Conservation (phyloP, 1,140 invertebrate genomes). For the Asobara japonica region DNA sequence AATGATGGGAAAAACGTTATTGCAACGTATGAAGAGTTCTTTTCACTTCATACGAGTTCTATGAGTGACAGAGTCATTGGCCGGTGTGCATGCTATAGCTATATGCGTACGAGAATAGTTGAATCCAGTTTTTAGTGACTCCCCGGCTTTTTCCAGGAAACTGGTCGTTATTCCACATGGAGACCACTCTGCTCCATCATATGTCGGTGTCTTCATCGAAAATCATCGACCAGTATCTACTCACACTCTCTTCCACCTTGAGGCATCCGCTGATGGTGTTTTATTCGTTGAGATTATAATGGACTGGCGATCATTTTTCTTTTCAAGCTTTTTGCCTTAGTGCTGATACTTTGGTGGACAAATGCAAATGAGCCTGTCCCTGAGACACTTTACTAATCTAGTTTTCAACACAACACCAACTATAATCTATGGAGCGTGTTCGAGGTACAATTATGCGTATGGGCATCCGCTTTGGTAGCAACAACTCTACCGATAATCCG, state of each 20-base stretch:
- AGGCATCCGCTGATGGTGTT: neutral
- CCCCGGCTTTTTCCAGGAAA: constrained; percentile 28
- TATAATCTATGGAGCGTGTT: neutral
- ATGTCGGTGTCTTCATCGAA: constrained; percentile 7
- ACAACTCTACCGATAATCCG: neutral
- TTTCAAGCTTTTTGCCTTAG: neutral
- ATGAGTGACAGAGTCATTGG: constrained; percentile 38
- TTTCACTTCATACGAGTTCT: constrained; percentile 11
- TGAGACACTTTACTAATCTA: neutral
- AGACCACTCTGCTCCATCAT: neutral
- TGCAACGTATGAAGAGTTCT: no score
- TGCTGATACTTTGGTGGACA: neutral
- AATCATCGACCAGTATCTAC: neutral
- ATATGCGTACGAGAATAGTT: constrained; percentile 10
- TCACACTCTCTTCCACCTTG: neutral
- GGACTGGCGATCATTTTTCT: neutral
- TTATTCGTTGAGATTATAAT: neutral
- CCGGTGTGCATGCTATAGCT: constrained; percentile 15
- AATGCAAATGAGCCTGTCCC: neutral
- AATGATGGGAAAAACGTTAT: no score
- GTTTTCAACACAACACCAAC: neutral
- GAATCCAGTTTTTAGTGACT: constrained; percentile 36
- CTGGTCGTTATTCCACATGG: constrained; percentile 4
- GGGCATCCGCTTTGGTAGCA: neutral
- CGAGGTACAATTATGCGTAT: neutral